A percentile compares a stretch with the other conserved stretches of the same genome.
phyloP scores from a whole-genome alignment of 2,888 invertebrate genomes.

The Cheilosia variabilis region DNA sequence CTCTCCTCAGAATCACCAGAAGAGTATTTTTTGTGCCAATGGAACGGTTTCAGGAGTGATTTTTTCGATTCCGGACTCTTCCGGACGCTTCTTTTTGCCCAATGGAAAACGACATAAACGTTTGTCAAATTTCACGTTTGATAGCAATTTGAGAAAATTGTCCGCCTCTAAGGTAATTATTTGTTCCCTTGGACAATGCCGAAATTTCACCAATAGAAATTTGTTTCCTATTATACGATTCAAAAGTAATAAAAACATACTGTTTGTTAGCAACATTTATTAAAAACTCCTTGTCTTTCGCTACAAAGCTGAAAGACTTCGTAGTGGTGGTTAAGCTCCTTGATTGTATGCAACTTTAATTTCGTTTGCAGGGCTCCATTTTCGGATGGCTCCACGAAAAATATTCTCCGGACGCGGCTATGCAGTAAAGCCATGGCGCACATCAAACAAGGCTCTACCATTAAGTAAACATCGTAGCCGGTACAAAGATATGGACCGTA shows the following conservation, averaged over 20 bases:
- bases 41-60: too few relatives aligned
- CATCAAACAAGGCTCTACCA: slow-evolving; percentile 96
- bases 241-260: neutral
- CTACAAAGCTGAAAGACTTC: slow-evolving; percentile 87
- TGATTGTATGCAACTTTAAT: slow-evolving; percentile 90
- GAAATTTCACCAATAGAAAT: too few relatives aligned
- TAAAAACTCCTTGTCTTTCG: neutral
- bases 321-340: slow-evolving; percentile 95
- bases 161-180: too few relatives aligned
- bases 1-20: too few relatives aligned
- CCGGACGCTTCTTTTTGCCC: too few relatives aligned
- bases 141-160: too few relatives aligned
- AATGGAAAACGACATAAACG: too few relatives aligned
- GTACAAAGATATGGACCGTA: slow-evolving; percentile 92
- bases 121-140: too few relatives aligned
- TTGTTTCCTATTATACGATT: too few relatives aligned
- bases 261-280: slow-evolving; percentile 45
- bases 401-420: slow-evolving; percentile 92
- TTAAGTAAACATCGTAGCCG: slow-evolving; percentile 92
- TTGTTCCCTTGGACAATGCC: too few relatives aligned
- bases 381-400: slow-evolving; percentile 86
- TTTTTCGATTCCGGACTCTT: too few relatives aligned
- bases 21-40: too few relatives aligned
- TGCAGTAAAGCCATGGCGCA: slow-evolving; percentile 98
- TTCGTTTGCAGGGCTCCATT: slow-evolving; percentile 90